These are phyloP conservation scores for Alca torda DNA, from an alignment of 2,797 vertebrate species.

Conservation along the genomic window DNA sequence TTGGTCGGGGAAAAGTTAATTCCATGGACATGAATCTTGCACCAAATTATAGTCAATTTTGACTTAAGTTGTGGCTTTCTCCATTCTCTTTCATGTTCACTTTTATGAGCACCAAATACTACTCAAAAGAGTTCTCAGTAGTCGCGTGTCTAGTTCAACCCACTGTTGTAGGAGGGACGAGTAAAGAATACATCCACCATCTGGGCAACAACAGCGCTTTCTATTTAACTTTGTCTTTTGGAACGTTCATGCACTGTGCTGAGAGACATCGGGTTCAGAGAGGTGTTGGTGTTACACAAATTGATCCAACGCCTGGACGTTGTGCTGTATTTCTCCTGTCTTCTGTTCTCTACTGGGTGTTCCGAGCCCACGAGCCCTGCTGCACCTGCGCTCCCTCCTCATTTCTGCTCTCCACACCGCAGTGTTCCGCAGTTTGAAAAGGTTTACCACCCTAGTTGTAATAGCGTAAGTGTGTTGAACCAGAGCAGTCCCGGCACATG, in stretches of 20 bases:
- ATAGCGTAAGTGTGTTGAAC: neutral
- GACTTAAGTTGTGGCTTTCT: neutral
- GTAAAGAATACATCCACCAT: neutral
- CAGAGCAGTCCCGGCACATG: neutral
- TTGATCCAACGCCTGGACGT: rapidly evolving
- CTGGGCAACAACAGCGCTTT: neutral
- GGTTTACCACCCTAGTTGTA: neutral
- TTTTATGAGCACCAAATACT: neutral
- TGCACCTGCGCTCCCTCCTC: neutral
- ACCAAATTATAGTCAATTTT: neutral
- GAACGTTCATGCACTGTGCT: neutral
- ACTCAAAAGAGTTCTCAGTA: neutral
- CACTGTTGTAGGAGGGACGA: neutral
- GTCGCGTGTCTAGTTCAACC: rapidly evolving
- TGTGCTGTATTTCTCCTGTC: neutral
- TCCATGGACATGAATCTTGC: neutral
- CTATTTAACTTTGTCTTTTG: neutral
- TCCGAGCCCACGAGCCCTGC: rapidly evolving
- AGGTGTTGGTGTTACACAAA: rapidly evolving
- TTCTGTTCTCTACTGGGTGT: neutral
- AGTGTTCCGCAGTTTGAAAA: neutral
- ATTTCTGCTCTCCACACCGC: neutral
- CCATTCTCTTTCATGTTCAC: neutral
- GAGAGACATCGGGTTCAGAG: neutral
- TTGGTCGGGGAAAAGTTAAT: neutral